phyloP scores from a whole-genome alignment of 2,797 vertebrate species.

The Falco cherrug region DNA sequence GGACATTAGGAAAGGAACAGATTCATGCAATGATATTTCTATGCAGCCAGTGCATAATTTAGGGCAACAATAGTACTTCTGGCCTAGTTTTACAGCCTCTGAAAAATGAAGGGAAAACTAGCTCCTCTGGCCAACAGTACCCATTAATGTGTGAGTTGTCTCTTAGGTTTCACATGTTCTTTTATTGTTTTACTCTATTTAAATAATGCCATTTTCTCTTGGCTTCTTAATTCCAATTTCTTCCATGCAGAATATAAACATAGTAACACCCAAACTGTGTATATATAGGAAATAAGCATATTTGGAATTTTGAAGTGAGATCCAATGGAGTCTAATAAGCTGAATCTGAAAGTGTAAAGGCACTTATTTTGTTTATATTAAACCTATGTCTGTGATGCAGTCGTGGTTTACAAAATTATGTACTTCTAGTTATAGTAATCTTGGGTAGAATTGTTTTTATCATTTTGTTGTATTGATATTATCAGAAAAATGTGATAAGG shows the following conservation, averaged over 20 bases:
- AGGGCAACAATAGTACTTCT: background rate
- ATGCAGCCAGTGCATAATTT: background rate
- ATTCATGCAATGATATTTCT: background rate
- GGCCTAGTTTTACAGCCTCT: background rate
- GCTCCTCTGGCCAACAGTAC: background rate
- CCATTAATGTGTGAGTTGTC: background rate
- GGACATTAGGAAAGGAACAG: background rate
- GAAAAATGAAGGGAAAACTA: background rate
- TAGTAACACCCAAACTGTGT: background rate
- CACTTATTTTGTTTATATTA: background rate
- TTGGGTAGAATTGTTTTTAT: background rate
- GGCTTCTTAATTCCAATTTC: background rate
- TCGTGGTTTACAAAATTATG: background rate
- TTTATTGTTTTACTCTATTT: background rate
- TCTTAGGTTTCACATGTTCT: background rate
- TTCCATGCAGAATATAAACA: background rate
- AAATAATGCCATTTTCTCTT: background rate
- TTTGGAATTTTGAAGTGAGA: background rate
- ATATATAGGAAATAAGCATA: background rate
- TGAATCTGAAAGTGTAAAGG: background rate
- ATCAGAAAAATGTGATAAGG: background rate
- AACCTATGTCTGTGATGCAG: background rate
- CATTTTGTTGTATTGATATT: background rate
- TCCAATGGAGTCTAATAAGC: background rate
- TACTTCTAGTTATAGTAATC: background rate